A percentile compares a stretch with the other conserved stretches of the same genome.
Conservation (phyloP, 2,888 invertebrate genomes). For the Miltochrista miniata region DNA sequence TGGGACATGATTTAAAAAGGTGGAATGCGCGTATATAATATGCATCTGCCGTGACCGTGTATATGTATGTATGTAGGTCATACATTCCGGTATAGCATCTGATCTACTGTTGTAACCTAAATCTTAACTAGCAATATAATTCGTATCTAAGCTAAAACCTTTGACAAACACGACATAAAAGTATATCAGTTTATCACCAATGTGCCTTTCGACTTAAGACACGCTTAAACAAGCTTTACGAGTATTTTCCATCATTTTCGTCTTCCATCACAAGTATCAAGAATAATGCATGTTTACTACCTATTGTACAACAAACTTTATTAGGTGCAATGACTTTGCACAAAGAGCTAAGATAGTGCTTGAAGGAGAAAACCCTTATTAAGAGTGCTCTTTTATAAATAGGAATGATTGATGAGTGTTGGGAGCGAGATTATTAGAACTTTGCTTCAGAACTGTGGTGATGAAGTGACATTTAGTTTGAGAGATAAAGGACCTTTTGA, state of each 20-base stretch:
- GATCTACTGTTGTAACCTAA: too few relatives aligned
- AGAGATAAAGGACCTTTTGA: too few relatives aligned
- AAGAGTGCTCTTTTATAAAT: neutral
- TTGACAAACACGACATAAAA: neutral
- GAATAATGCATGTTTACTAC: constrained; percentile 3
- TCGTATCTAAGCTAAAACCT: too few relatives aligned
- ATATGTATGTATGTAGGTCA: too few relatives aligned
- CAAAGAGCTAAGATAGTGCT: neutral
- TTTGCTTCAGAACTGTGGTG: neutral
- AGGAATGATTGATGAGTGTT: neutral
- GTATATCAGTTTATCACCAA: neutral
- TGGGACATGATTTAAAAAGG: too few relatives aligned
- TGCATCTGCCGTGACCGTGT: too few relatives aligned
- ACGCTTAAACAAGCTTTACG: neutral
- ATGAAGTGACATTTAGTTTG: too few relatives aligned
- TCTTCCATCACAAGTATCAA: neutral
- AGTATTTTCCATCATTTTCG: neutral
- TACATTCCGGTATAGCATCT: too few relatives aligned
- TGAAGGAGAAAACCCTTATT: neutral
- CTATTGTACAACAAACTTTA: constrained; percentile 4
- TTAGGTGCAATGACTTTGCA: neutral
- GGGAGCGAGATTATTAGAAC: neutral
- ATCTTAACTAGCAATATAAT: too few relatives aligned
- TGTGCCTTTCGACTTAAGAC: neutral
- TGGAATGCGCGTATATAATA: too few relatives aligned